Conservation (phyloP, 2,797 vertebrate species). For the Echeneis naucrates region DNA sequence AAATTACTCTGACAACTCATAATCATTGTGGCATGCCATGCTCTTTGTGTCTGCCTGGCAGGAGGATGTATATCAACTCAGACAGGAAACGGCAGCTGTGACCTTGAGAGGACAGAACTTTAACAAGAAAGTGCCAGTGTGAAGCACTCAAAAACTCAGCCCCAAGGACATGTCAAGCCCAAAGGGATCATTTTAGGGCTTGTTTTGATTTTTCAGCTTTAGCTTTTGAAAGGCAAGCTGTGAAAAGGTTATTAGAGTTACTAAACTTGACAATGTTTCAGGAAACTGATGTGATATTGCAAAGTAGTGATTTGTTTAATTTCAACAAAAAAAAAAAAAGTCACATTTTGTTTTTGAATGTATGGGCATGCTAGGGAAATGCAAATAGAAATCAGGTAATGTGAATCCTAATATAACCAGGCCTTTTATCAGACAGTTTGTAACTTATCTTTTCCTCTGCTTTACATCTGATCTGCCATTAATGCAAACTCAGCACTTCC, state of each 20-base stretch:
- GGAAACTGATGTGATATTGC: background rate
- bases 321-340: background rate
- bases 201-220: constrained; percentile 1
- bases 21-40: constrained; percentile 22
- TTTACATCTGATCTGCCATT: constrained; percentile 24
- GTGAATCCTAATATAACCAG: background rate
- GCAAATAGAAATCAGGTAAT: background rate
- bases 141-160: constrained; percentile 39
- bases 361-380: background rate
- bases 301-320: background rate
- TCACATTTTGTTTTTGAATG: background rate
- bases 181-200: background rate
- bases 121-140: constrained; percentile 56
- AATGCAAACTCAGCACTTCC: constrained; percentile 57
- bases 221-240: background rate
- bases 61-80: constrained; percentile 44
- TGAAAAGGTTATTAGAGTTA: constrained; percentile 3
- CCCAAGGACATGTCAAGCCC: constrained; percentile 23
- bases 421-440: background rate
- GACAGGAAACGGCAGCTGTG: constrained; percentile 74
- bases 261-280: background rate
- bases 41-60: constrained; percentile 14
- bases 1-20: constrained; percentile 27
- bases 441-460: constrained; percentile 2
- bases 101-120: constrained; percentile 67